Percentiles rank a stretch among this genome's conserved stretches.
Conservation (phyloP, 2,888 invertebrate genomes). For the Rhamphomyia laevipes region DNA sequence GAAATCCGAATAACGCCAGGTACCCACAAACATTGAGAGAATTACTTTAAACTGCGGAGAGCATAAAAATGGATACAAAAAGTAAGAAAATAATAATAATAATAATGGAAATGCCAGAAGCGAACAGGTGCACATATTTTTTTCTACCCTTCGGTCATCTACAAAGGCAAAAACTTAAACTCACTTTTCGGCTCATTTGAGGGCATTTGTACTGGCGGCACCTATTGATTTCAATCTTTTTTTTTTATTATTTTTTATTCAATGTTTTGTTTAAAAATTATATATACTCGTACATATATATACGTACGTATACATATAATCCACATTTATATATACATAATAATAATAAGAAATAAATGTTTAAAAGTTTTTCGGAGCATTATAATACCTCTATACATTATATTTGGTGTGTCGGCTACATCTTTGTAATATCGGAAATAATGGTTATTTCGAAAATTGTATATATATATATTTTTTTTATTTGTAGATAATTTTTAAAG, state of each 20-base stretch:
- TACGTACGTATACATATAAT: not conserved
- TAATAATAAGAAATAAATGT: conserved; percentile 6
- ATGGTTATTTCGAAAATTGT: no score
- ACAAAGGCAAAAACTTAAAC: not conserved
- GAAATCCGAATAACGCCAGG: no score
- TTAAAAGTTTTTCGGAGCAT: conserved; percentile 1
- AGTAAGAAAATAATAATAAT: no score
- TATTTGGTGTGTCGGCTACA: conserved; percentile 1
- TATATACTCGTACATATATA: not conserved
- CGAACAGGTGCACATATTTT: conserved; percentile 3
- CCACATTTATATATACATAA: not conserved
- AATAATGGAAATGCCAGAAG: not conserved
- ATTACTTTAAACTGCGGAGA: no score
- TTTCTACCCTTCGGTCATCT: conserved; percentile 4
- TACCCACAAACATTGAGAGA: no score
- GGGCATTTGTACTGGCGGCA: conserved; percentile 18
- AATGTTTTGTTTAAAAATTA: not conserved
- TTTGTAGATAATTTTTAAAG: no score
- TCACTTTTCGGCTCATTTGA: conserved; percentile 18
- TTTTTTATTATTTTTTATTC: conserved; percentile 11
- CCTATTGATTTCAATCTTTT: conserved; percentile 16
- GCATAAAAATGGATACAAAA: no score
- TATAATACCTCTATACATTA: conserved; percentile 8
- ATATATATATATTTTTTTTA: no score
- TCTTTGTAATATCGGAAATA: not conserved